Evolutionary conservation across 2,888 invertebrate species (phyloP).

Genomic region (Watsonalla binaria): DNA sequence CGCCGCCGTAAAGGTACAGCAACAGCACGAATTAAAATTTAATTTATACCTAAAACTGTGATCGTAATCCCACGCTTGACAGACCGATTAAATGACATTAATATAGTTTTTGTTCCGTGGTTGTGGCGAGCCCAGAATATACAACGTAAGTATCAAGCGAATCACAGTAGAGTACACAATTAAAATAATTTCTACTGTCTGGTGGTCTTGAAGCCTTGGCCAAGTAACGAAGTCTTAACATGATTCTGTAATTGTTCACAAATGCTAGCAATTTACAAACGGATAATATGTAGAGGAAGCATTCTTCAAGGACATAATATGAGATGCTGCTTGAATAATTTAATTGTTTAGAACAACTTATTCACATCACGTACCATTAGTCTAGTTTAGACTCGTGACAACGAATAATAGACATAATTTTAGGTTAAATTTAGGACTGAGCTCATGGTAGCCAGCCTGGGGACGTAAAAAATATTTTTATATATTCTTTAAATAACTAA

Average conservation of each 20-base stretch:
- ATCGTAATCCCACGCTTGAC: slow-evolving; percentile 67
- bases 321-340: slow-evolving; percentile 34
- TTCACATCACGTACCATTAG: slow-evolving; percentile 30
- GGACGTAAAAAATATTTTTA: slow-evolving; percentile 10
- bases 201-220: neutral
- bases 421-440: slow-evolving; percentile 28
- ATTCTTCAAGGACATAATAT: slow-evolving; percentile 36
- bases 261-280: too few species aligned
- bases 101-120: slow-evolving; percentile 49
- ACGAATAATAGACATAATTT: slow-evolving; percentile 17
- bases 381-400: slow-evolving; percentile 22
- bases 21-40: slow-evolving; percentile 57
- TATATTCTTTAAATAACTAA: slow-evolving; percentile 11
- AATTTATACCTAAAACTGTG: slow-evolving; percentile 62
- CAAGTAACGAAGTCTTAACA: too few species aligned
- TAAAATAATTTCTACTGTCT: neutral
- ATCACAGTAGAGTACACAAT: neutral
- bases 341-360: slow-evolving; percentile 28
- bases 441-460: slow-evolving; percentile 13
- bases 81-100: slow-evolving; percentile 61
- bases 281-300: slow-evolving; percentile 22
- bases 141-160: neutral
- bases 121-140: slow-evolving; percentile 15
- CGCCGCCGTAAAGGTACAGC: slow-evolving; percentile 58
- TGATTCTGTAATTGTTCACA: too few species aligned